Base-by-base conservation (phyloP, 2,797 vertebrate species). In the Anisognathus igniventris region DNA sequence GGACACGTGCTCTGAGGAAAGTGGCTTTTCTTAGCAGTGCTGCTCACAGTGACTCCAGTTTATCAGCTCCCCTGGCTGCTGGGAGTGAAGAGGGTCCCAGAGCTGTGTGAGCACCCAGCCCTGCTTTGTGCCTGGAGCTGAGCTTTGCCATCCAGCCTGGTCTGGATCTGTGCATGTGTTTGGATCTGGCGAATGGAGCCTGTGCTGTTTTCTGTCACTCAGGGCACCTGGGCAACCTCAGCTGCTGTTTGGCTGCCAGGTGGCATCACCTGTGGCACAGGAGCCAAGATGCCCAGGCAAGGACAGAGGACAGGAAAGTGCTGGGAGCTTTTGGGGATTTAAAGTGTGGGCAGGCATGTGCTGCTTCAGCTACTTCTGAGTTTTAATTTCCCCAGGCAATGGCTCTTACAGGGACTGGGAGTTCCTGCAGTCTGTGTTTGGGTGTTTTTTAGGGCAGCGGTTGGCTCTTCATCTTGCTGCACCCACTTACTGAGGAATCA, bases 311-410 rank as follows among this genome's bases (percentile, higher is more conserved):
- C 4, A 60, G 91, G 75, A 22, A 31, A 75, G 27, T 0, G 13
- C 82, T 54, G 70, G 27, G 77, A 57, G 48, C 27, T 65, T 33
- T 20, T 58, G 17, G 68, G 72, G 42, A 20, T 85, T 51, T 12
- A 27, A 72, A 51, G 56, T 60, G 92, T 76, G 57, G 90, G 83
- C 86, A 92, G 86, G 30, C 80, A 24, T 62, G n/a, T 92, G 94
- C 94, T 93, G 90, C 92, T 81, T 96, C 94, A 94, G 95, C 92
- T 76, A 2, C 81, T 92, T 48, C 47, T 62, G 70, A 14, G 12
- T 80, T 96, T 94, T 82, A 44, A 88, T 90, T 93, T 56, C 94
- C 90, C 13, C 56, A 1, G 90, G 90, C 92, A 61, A 7, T 27
- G 22, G 57, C 91, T 95, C 94, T 57, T 54, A 9, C 1, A 84